A percentile compares a stretch with the other conserved stretches of the same genome.
phyloP scores from a whole-genome alignment of 2,888 invertebrate genomes.

The Azorinus chamasolen region DNA sequence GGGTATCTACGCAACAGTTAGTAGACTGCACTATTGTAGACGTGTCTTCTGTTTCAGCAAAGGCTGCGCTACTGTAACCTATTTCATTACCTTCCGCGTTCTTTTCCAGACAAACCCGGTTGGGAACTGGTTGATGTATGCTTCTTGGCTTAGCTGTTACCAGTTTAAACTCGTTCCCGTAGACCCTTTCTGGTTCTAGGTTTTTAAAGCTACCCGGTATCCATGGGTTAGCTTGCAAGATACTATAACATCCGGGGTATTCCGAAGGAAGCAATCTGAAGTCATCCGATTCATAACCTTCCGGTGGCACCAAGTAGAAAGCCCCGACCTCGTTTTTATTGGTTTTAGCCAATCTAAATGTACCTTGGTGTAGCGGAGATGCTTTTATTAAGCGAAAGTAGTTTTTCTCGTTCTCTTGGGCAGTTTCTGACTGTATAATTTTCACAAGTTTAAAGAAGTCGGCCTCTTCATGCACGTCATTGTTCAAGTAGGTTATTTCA shows the following conservation, averaged over 20 bases:
- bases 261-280: constrained; percentile 23
- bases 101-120: too few species aligned
- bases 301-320: constrained; percentile 29
- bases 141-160: constrained; percentile 4
- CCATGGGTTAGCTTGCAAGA: constrained; percentile 28
- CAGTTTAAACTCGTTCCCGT: constrained; percentile 15
- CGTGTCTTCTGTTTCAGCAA: too few species aligned
- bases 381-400: too few species aligned
- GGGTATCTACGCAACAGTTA: too few species aligned
- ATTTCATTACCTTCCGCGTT: too few species aligned
- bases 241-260: constrained; percentile 5
- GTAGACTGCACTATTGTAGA: too few species aligned
- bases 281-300: constrained; percentile 23
- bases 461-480: not conserved
- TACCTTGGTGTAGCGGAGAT: too few species aligned
- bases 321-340: constrained; percentile 25
- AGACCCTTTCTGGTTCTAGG: not conserved
- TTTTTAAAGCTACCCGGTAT: constrained; percentile 8
- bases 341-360: constrained; percentile 28
- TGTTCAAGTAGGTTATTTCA: too few species aligned
- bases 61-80: too few species aligned
- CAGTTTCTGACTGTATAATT: constrained; percentile 16
- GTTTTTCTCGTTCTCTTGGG: not conserved
- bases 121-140: too few species aligned
- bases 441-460: constrained; percentile 15